These are phyloP conservation scores for Mycogona germanica DNA, from an alignment of 2,888 invertebrate genomes.

Conservation along the genomic window DNA sequence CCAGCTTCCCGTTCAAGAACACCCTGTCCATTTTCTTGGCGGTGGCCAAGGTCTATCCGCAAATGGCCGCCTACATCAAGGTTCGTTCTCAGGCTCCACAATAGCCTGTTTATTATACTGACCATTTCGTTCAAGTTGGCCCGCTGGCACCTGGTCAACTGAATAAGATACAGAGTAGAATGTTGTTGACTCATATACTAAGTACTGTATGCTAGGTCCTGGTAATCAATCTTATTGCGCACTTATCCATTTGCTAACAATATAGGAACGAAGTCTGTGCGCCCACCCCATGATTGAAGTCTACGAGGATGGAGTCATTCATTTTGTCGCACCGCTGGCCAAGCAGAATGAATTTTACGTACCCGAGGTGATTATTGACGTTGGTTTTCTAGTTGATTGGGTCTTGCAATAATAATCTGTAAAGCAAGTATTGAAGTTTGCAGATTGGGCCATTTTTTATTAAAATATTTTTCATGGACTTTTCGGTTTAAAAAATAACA, in stretches of 20 bases:
- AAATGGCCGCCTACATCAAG: slow-evolving; percentile 33
- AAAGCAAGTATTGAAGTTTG: neutral
- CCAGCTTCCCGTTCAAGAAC: slow-evolving; percentile 35
- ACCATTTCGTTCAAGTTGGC: neutral
- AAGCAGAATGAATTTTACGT: slow-evolving; percentile 39
- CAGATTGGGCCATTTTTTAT: neutral
- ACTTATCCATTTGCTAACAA: slow-evolving; percentile 1
- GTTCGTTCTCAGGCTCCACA: slow-evolving; percentile 25
- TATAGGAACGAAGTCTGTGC: slow-evolving; percentile 30
- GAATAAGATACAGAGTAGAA: too few species aligned
- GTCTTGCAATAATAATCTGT: neutral
- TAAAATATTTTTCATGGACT: neutral
- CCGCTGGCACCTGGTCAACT: too few species aligned
- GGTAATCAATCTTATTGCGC: too few species aligned
- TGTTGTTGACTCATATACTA: too few species aligned
- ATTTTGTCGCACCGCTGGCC: slow-evolving; percentile 37
- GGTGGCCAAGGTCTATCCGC: slow-evolving; percentile 36
- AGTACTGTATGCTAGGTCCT: slow-evolving; percentile 10
- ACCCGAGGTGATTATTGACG: slow-evolving; percentile 32
- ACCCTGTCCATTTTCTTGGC: slow-evolving; percentile 37
- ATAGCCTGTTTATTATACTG: neutral
- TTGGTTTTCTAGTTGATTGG: neutral
- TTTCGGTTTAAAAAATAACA: neutral
- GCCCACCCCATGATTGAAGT: slow-evolving; percentile 39
- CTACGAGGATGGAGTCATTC: slow-evolving; percentile 33